A percentile compares a stretch with the other conserved stretches of the same genome.
These are phyloP conservation scores for Tenthredo livida DNA, from an alignment of 2,888 invertebrate species.

Conservation along the genomic window DNA sequence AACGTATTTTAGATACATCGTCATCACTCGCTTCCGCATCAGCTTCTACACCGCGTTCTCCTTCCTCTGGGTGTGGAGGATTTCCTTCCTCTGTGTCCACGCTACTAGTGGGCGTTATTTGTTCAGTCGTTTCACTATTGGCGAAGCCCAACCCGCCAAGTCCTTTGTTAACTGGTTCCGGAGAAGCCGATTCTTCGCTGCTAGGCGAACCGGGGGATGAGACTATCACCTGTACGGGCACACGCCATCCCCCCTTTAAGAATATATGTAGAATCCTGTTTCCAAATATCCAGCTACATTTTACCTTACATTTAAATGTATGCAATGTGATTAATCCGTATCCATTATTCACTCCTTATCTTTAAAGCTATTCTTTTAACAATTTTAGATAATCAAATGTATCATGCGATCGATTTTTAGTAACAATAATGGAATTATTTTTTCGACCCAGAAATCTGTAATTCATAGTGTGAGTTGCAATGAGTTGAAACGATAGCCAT, in stretches of 20 bases:
- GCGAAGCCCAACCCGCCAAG: constrained; percentile 61
- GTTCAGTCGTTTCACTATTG: constrained; percentile 76
- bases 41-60: constrained; percentile 81
- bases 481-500: constrained; percentile 9
- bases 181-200: constrained; percentile 91
- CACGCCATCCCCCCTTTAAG: constrained; percentile 43
- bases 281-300: not conserved
- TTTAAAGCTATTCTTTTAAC: not conserved
- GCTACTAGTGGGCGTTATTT: constrained; percentile 81
- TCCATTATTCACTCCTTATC: constrained; percentile 13
- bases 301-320: constrained; percentile 19
- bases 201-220: constrained; percentile 93
- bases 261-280: constrained; percentile 18
- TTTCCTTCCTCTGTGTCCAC: constrained; percentile 82
- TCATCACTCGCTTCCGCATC: constrained; percentile 82
- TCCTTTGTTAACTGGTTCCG: constrained; percentile 86
- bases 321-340: not conserved
- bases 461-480: not conserved
- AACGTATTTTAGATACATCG: constrained; percentile 62
- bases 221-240: constrained; percentile 80
- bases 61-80: constrained; percentile 78
- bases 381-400: not conserved
- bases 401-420: constrained; percentile 18
- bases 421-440: not conserved
- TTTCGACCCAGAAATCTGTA: not conserved